Evolutionary conservation across 2,888 invertebrate genomes (phyloP), one percentile per base, ranked within the genome.

Genomic region (Agonopterix arenella): DNA sequence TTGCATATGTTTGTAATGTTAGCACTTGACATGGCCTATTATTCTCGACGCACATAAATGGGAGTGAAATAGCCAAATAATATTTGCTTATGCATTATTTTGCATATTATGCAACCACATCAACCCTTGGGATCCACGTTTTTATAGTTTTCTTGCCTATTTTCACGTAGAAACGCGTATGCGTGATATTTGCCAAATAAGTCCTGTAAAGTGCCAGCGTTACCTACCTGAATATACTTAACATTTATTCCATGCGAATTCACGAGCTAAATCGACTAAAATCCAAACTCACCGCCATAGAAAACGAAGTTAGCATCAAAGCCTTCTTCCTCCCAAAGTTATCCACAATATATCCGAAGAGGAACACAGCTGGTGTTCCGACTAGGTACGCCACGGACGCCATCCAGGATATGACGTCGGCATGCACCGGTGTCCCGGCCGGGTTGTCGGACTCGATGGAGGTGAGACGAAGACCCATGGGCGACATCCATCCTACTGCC

Each of bases 401-500:
- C 76, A 92, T 84, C 90, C 91, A 90, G 18, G 91, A 90, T 50
- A 90, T 76, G 52, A 85, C 80, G 56, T 88, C 84, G 1, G 80
- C 68, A 10, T 81, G 81, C 37, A 92, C 77, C 0, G 89, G 84
- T 5, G 65, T 60, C 0, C 76, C 62, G 0, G 90, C 78, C 0
- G 90, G 90, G 0, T 82, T 75, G 8, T 79, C 48, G n/a, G 36
- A 10, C 11, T 36, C 71, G 1, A 70, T 62, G 0, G 89, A 85
- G 77, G 89, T 83, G n/a, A 91, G 80, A 18, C 79, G 74, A 0
- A 86, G 80, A 0, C 90, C 81, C 76, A 90, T 90, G 1, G 91
- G 91, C 0, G 92, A 91, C 42, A 91, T 73, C 90, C 91, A 92
- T 7, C 91, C 91, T 0, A 90, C 76, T 1, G 88, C 89, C 3